Conservation (phyloP, 2,888 invertebrate species). For the Synergus laeviventris region DNA sequence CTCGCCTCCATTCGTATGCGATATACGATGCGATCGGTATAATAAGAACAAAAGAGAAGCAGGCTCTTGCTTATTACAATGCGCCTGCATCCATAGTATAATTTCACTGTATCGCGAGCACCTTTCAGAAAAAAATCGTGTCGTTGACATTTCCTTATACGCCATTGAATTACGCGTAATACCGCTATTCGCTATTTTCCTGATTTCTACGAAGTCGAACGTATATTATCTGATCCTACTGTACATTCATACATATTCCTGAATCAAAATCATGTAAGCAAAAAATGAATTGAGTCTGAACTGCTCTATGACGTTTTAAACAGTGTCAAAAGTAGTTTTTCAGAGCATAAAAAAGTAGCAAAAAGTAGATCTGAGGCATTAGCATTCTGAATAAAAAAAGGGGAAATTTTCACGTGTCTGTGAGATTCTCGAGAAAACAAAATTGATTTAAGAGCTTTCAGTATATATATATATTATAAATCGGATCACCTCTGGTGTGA, state of each 20-base stretch:
- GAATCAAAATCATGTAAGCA: no score
- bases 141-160: constrained; percentile 52
- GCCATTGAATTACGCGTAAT: constrained; percentile 46
- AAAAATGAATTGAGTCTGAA: no score
- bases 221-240: not conserved
- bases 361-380: no score
- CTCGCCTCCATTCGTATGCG: no score
- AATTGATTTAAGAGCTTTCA: no score
- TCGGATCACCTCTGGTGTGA: no score
- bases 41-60: constrained; percentile 41
- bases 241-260: constrained; percentile 20
- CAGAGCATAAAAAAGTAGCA: no score
- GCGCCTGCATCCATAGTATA: constrained; percentile 44
- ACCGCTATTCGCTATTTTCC: not conserved
- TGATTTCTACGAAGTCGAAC: constrained; percentile 10
- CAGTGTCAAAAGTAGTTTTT: no score
- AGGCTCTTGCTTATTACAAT: constrained; percentile 18
- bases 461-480: no score
- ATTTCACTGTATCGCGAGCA: constrained; percentile 30
- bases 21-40: no score
- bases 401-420: constrained; percentile 36
- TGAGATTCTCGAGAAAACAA: constrained; percentile 28
- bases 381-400: no score
- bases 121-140: constrained; percentile 50
- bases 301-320: no score